These are phyloP conservation scores for Microcebus ravelobensis DNA, from an alignment of 2,113 vertebrate genomes.

Conservation along the genomic window DNA sequence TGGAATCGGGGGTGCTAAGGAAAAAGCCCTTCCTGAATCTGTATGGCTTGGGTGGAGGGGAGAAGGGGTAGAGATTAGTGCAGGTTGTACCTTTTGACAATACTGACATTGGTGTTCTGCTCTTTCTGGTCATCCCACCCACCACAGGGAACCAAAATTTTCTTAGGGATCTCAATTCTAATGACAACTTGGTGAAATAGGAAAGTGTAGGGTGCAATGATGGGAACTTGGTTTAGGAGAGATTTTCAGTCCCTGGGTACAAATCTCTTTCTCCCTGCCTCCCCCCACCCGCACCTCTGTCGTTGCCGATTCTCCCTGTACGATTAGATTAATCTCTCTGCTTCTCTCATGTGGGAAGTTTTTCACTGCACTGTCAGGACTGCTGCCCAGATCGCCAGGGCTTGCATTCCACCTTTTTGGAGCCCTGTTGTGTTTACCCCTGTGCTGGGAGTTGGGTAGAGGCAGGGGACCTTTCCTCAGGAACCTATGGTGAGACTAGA, in stretches of 20 bases:
- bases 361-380: not conserved
- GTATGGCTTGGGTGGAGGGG: not conserved
- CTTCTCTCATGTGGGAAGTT: not conserved
- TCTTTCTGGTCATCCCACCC: not conserved
- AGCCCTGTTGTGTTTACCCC: conserved; percentile 32
- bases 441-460: not conserved
- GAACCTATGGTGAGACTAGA: not conserved
- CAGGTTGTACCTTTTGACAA: not conserved
- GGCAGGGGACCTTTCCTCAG: not conserved
- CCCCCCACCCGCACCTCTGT: not conserved
- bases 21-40: conserved; percentile 61
- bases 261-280: not conserved
- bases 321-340: not conserved
- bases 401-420: not conserved
- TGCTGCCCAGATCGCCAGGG: not conserved
- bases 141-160: conserved; percentile 39
- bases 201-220: not conserved
- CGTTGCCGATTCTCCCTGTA: not conserved
- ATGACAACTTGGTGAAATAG: conserved; percentile 33
- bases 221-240: not conserved
- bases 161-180: conserved; percentile 47
- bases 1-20: conserved; percentile 26
- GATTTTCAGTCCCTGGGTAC: not conserved
- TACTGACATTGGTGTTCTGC: not conserved
- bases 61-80: conserved; percentile 10